Conservation (phyloP, 1,140 invertebrate species). For the Bombus consobrinus region DNA sequence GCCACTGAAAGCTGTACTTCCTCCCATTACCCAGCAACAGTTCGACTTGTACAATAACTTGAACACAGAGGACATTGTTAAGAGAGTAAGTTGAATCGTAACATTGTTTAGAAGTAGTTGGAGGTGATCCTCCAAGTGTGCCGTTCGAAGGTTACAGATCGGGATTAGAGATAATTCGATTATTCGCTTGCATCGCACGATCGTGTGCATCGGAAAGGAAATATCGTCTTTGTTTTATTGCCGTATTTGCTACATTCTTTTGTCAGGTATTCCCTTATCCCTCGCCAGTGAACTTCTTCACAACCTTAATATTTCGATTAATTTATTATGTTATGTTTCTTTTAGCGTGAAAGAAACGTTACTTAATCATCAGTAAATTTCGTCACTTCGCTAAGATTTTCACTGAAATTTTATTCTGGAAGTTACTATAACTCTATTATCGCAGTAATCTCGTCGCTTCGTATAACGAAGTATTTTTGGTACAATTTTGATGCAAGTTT, state of each 20-base stretch:
- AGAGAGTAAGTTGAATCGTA: conserved; percentile 86
- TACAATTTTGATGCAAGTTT: too few species aligned
- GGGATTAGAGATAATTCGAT: background rate
- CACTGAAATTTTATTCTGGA: too few species aligned
- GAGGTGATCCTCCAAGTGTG: background rate
- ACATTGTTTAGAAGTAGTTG: background rate
- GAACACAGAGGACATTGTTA: conserved; percentile 99
- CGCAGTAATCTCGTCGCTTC: too few species aligned
- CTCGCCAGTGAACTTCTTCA: background rate
- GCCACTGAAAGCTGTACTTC: conserved; percentile 96
- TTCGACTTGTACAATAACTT: conserved; percentile 99
- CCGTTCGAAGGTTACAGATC: background rate
- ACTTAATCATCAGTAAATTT: too few species aligned
- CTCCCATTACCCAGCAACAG: conserved; percentile 99
- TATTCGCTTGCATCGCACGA: background rate
- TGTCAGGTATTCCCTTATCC: background rate
- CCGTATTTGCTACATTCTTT: background rate
- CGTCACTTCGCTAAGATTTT: too few species aligned
- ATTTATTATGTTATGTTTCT: too few species aligned
- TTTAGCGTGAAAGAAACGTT: too few species aligned
- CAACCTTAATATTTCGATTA: too few species aligned
- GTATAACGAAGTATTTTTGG: too few species aligned
- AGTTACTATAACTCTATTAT: too few species aligned
- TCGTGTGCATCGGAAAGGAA: too few species aligned
- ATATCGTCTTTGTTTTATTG: background rate